Percentiles rank a stretch among this genome's conserved stretches.
phyloP scores from a whole-genome alignment of 2,888 invertebrate genomes.

The Drosophila macrothrix region DNA sequence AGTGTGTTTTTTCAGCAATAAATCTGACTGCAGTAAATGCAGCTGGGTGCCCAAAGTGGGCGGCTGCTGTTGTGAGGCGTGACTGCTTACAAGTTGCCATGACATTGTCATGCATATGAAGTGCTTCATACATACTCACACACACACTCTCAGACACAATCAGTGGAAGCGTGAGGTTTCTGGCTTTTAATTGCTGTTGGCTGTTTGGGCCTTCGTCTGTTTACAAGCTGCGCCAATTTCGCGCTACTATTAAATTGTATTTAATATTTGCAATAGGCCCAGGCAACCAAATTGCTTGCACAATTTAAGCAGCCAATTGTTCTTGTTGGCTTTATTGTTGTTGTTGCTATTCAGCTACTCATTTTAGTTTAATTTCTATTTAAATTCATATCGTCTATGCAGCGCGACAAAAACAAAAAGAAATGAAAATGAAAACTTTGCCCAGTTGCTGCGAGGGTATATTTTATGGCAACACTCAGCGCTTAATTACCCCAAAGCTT shows the following conservation, averaged over 20 bases:
- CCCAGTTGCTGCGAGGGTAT: slow-evolving; percentile 42
- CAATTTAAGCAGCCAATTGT: slow-evolving; percentile 63
- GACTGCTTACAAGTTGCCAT: slow-evolving; percentile 77
- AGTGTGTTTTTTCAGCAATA: slow-evolving; percentile 52
- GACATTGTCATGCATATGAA: slow-evolving; percentile 79
- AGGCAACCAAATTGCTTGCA: slow-evolving; percentile 64
- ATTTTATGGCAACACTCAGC: slow-evolving; percentile 55
- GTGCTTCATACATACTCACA: slow-evolving; percentile 34
- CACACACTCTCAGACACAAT: slow-evolving; percentile 11
- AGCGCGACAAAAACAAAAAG: slow-evolving; percentile 6
- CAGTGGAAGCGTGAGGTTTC: slow-evolving; percentile 5
- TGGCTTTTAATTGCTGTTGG: slow-evolving; percentile 71
- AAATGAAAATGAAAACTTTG: slow-evolving; percentile 53
- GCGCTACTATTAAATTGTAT: slow-evolving; percentile 70
- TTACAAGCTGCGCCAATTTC: slow-evolving; percentile 76
- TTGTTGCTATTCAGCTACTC: slow-evolving; percentile 44
- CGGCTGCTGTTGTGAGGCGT: slow-evolving; percentile 21
- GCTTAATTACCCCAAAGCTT: slow-evolving; percentile 79
- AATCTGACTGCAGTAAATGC: slow-evolving; percentile 63
- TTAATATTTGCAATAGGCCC: slow-evolving; percentile 64
- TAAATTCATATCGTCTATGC: slow-evolving; percentile 77
- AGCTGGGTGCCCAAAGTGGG: slow-evolving; percentile 15
- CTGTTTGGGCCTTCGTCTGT: slow-evolving; percentile 45
- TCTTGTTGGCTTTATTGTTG: not conserved
- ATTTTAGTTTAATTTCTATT: slow-evolving; percentile 80